phyloP scores from a whole-genome alignment of 2,113 vertebrate genomes.

The Columba janthina region DNA sequence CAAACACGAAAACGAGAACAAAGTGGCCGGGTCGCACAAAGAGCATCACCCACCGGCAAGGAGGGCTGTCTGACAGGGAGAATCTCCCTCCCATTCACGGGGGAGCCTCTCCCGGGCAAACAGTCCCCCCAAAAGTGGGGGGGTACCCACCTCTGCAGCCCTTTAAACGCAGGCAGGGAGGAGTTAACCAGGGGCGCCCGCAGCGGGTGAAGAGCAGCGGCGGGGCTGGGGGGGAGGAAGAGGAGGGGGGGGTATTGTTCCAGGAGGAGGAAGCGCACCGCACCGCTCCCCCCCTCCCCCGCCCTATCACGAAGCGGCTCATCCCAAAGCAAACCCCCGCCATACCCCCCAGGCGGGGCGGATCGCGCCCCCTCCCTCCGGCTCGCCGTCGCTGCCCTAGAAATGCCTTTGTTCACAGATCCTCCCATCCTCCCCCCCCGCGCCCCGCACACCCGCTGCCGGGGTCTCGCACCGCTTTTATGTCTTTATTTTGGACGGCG shows the following conservation, averaged over 20 bases:
- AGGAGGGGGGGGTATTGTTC: background rate
- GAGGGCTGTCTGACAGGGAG: background rate
- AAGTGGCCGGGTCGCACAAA: conserved; percentile 79
- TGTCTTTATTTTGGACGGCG: background rate
- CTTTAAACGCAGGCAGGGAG: background rate
- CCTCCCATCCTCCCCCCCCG: background rate
- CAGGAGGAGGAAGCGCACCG: background rate
- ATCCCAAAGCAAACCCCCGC: background rate
- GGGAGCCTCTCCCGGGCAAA: background rate
- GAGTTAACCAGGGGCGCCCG: background rate
- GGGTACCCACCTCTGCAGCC: background rate
- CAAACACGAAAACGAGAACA: conserved; percentile 90
- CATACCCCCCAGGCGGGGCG: background rate
- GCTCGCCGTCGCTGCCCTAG: conserved; percentile 54
- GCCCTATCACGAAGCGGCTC: background rate
- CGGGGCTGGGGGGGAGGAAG: background rate
- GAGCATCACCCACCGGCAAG: background rate
- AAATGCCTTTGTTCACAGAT: conserved; percentile 67
- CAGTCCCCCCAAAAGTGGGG: background rate
- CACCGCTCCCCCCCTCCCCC: background rate
- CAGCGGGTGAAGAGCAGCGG: background rate
- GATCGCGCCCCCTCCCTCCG: conserved; percentile 25
- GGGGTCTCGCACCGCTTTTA: background rate
- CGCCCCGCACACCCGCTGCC: background rate
- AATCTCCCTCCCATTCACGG: too few relatives aligned